Conservation (phyloP, 2,797 vertebrate genomes). For the Tadarida brasiliensis region DNA sequence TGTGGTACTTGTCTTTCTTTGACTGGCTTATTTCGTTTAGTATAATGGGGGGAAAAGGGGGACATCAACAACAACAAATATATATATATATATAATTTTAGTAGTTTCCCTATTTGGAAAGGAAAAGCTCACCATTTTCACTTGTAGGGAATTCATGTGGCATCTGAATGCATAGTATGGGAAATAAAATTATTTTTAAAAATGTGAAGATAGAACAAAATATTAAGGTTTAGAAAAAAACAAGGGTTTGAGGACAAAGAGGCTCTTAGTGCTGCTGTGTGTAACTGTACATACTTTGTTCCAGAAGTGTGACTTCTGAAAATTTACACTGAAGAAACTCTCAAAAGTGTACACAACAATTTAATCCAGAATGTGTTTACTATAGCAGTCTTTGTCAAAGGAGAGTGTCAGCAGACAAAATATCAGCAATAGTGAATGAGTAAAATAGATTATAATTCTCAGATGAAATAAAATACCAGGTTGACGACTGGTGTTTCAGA, state of each 20-base stretch:
- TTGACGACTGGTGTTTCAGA: background rate
- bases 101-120: too few species aligned
- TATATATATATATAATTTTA: too few species aligned
- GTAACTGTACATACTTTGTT: background rate
- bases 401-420: background rate
- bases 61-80: too few species aligned
- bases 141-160: too few species aligned
- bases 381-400: background rate
- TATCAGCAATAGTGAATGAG: background rate
- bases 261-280: background rate
- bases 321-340: background rate
- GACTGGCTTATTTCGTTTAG: too few species aligned
- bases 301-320: background rate
- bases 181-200: too few species aligned
- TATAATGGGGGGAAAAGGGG: too few species aligned
- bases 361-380: background rate
- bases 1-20: too few species aligned
- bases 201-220: background rate
- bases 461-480: background rate
- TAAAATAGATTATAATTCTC: background rate
- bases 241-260: accelerated
- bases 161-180: too few species aligned
- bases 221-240: background rate
- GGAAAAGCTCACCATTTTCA: too few species aligned
- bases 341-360: background rate